phyloP scores from a whole-genome alignment of 1,140 invertebrate genomes.

The Wiebesia pumilae region DNA sequence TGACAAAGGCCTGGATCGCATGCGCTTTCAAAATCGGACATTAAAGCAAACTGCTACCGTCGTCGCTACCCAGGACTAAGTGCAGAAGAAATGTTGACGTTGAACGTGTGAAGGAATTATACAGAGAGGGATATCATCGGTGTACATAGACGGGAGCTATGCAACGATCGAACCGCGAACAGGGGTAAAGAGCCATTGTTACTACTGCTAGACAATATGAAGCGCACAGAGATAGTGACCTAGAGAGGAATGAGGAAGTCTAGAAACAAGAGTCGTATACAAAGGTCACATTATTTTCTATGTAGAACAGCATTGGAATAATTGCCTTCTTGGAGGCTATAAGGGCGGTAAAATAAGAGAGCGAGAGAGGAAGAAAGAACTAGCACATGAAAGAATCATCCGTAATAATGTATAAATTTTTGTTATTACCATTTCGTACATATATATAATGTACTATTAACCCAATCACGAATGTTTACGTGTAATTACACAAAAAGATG shows the following conservation, averaged over 20 bases:
- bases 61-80: not conserved
- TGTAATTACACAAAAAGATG: not conserved
- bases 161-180: not conserved
- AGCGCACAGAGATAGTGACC: too few species aligned
- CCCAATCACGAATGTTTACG: not conserved
- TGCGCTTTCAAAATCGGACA: not conserved
- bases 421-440: too few species aligned
- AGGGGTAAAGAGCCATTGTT: too few species aligned
- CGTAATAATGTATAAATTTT: too few species aligned
- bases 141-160: slow-evolving; percentile 17
- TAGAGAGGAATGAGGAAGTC: not conserved
- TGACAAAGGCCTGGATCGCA: slow-evolving; percentile 6
- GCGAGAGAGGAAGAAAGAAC: too few species aligned
- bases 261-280: slow-evolving; percentile 41
- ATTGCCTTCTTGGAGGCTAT: not conserved
- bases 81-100: slow-evolving; percentile 7
- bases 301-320: not conserved
- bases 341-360: not conserved
- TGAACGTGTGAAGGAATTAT: not conserved
- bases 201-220: too few species aligned
- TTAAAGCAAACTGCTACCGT: not conserved
- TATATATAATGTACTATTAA: too few species aligned
- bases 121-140: slow-evolving; percentile 1
- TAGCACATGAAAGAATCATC: too few species aligned
- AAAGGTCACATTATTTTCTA: slow-evolving; percentile 19